phyloP scores from a whole-genome alignment of 2,797 vertebrate species.

The Luscinia megarhynchos region DNA sequence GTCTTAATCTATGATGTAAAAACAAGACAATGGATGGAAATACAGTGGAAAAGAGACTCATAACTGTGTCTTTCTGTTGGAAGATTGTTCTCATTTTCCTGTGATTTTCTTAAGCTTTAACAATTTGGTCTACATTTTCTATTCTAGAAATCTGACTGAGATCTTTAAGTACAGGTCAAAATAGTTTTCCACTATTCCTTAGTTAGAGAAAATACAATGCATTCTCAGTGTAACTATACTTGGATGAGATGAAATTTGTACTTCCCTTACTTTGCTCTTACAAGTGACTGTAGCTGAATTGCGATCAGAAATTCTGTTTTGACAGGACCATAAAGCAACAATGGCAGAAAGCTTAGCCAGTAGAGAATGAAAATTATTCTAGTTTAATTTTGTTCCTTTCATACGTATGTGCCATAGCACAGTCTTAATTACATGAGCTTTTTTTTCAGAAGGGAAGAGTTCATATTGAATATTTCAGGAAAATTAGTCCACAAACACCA shows the following conservation, averaged over 20 bases:
- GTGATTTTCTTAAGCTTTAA: background rate
- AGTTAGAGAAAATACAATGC: background rate
- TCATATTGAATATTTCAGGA: background rate
- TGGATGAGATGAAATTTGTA: background rate
- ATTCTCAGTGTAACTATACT: background rate
- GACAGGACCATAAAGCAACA: background rate
- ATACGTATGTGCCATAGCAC: background rate
- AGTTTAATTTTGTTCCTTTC: background rate
- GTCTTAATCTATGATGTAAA: background rate
- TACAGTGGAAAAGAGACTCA: background rate
- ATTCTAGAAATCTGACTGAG: background rate
- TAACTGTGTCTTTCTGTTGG: background rate
- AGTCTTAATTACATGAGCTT: background rate
- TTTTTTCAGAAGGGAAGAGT: background rate
- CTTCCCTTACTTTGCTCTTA: background rate
- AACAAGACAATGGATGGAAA: background rate
- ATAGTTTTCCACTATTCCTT: background rate
- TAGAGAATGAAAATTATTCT: background rate
- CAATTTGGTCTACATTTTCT: background rate
- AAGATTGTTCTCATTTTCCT: background rate
- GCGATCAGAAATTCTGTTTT: background rate
- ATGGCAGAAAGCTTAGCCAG: background rate
- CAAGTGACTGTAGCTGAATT: background rate
- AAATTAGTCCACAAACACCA: background rate
- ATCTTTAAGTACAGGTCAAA: background rate